A percentile compares a stretch with the other conserved stretches of the same genome.
These are phyloP conservation scores for Apostichopus leukothele DNA, from an alignment of 53 echinoderm and acorn worm species.

Conservation along the genomic window DNA sequence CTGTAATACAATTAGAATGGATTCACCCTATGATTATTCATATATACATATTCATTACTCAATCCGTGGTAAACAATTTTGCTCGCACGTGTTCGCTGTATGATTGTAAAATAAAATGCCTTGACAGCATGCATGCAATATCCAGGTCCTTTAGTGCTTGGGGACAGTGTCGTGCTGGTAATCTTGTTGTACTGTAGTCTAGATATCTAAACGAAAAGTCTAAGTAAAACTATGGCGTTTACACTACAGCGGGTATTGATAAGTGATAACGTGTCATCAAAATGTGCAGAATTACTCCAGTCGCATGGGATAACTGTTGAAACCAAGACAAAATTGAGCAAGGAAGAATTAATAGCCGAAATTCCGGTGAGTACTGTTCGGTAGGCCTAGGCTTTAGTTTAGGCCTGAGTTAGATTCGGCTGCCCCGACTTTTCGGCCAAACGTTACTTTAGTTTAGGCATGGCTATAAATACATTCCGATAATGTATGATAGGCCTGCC, in stretches of 20 bases:
- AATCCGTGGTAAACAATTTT: neutral
- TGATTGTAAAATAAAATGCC: neutral
- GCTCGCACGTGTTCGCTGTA: neutral
- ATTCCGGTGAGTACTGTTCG: conserved; percentile 74
- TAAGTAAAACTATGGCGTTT: conserved; percentile 69
- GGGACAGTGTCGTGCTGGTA: neutral
- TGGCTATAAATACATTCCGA: no score
- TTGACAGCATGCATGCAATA: neutral
- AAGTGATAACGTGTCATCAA: conserved; percentile 74
- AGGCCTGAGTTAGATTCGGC: no score
- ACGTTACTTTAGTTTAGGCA: no score
- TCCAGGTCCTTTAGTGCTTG: neutral
- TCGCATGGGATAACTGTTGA: conserved; percentile 83
- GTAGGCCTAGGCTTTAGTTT: neutral
- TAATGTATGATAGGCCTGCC: no score
- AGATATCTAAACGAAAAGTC: neutral
- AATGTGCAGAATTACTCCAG: conserved; percentile 78
- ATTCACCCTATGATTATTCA: conserved; percentile 2
- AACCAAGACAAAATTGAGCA: conserved; percentile 82
- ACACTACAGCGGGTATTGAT: conserved; percentile 73
- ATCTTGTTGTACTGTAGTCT: no score
- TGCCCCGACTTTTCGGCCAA: no score
- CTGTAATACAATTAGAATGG: neutral
- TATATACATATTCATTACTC: neutral
- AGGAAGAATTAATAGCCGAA: conserved; percentile 84